Base-by-base conservation (phyloP, 2,888 invertebrate genomes). In the Nymphalis c-album region DNA sequence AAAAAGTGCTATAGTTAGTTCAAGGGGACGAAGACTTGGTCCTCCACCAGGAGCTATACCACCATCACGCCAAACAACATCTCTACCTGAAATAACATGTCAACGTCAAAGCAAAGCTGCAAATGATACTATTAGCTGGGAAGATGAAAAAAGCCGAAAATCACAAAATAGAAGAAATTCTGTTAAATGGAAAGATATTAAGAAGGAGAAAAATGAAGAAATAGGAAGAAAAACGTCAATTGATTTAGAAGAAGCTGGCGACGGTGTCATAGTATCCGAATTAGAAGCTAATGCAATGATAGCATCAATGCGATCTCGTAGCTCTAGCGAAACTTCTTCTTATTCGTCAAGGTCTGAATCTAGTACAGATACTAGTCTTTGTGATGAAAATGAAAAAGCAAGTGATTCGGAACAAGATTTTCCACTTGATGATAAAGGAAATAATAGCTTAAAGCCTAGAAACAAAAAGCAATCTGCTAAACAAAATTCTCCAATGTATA, bases 281-380 rank as follows among this genome's bases (percentile, higher is more conserved):
- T 74, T 83, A 66, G 93, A 93, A 84, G 90, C 91, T 18, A 91
- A 85, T 76, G 88, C 89, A 81, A 91, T 93, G 84, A 87, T 92
- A 71, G 88, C 92, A 10, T 83, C 91, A 8, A 78, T 94, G 48
- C 87, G 93, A 72, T 88, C 91, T 47, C 91, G 93, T 35, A 88
- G 94, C 72, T 93, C 93, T 45, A 94, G 94, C 80, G 94, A 94
- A 80, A 93, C 94, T 45, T 95, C 95, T 5, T 94, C 95, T 18
- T 95, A 95, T 78, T 95, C 95, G 51, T 94, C 94, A 62, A 94
- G 92, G 68, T 88, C 87, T 26, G 89, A 87, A 50, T 95, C 96
- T 47, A 97, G 97, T 78, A 96, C 96, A 20, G 97, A 97, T 71
- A 96, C 97, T 0, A 97, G 97, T 85, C 93, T 97, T 4, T 97